Evolutionary conservation across 2,888 invertebrate genomes (phyloP), one percentile per base, ranked within the genome.

Genomic region (Scrobipalpa costella): DNA sequence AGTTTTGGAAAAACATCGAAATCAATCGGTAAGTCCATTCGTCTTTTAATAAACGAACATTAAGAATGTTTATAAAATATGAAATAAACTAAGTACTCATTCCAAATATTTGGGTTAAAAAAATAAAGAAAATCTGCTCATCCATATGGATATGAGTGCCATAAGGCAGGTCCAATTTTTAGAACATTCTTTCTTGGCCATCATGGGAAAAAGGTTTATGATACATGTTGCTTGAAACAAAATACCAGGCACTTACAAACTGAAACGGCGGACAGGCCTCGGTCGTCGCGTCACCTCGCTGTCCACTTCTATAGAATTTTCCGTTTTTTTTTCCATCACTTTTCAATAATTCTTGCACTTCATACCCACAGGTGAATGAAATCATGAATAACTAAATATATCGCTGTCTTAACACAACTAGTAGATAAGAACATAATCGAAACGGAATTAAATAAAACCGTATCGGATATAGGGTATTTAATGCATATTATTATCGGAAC

Each of bases 401-500:
- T 15, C 15, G 44, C n/a, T 44, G 44, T 44, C 44, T 2, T 44
- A 44, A 44, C n/a, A n/a, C 44, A 44, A 44, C 44, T 44, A 44
- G 44, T 15, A 44, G 44, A 44, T 44, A 15, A 6, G 44, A 15
- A 44, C 44, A n/a, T 15, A 44, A 44, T 44, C 44, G 44, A 5
- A 2, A 5, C 15, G 6, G 44, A 38, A 38, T 27, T 27, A 58
- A 58, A 38, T 38, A 40, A 55, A 33, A 34, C 27, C 55, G 15
- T 49, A 60, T 47, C 47, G 27, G 47, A 33, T 15, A 21, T 15
- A 7, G 27, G 47, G 15, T 15, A 21, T 15, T 1, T 47, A 44
- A 58, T 44, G 33, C 21, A n/a, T 55, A 55, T 17, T 11, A n/a
- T 49, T 60, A 60, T 60, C 60, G 15, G 49, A 33, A 7, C 34